Base-by-base conservation (phyloP, 2,888 invertebrate genomes). In the Drosophila infuscata region DNA sequence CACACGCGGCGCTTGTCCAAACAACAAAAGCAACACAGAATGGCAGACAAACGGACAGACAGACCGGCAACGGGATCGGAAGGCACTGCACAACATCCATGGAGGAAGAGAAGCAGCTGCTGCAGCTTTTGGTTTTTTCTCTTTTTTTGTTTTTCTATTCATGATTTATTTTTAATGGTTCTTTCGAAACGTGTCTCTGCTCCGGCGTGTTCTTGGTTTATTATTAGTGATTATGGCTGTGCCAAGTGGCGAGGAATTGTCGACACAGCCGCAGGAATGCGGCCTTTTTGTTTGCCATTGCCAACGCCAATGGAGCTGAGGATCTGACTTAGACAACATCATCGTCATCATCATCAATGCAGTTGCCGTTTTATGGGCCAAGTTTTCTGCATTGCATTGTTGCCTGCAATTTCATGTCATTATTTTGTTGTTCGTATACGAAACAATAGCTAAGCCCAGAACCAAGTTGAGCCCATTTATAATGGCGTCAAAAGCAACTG, bases 81-180 rank as follows among this genome's bases (percentile, higher is more conserved):
- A 65, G 54, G 41, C 60, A 68, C 63, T 67, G 30, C 61, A 56
- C 53, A n/a, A n/a, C 41, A 54, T n/a, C 38, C 59, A 43, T 57
- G 46, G 29, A 73, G 11, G 59, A 63, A 70, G 63, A 79, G 81
- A 75, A 66, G 81, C 73, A 69, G 81, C 80, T 66, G 83, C 73
- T 57, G 64, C 68, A 56, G 57, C 41, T 62, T 71, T 65, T 38
- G 60, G 56, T 64, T 73, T 79, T 54, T 71, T 73, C 66, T 74
- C 72, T 74, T 69, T 53, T 25, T 25, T 25, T 25, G 25, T 25
- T 58, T 60, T 43, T 65, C 68, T 63, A 61, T 66, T 64, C 62
- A 72, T 81, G 79, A 81, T 81, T 81, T 81, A 81, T 81, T 79
- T 87, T 82, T 84, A 84, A 84, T 84, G 88, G 81, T 51, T 54